Evolutionary conservation across 2,113 vertebrate species (phyloP).

Genomic region (Poeciliopsis prolifica): DNA sequence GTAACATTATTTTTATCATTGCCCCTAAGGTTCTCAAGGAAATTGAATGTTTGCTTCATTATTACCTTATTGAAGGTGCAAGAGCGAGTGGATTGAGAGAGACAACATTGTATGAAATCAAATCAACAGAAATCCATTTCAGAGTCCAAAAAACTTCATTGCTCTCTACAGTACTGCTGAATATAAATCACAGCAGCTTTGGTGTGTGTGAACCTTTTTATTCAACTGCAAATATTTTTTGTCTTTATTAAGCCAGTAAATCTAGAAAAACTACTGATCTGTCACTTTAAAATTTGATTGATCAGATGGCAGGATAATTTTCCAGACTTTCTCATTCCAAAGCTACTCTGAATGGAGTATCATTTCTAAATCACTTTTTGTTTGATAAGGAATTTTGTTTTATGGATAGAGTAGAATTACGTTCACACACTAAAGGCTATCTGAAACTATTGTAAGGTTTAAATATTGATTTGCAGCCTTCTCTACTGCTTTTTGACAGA

Average conservation of each 20-base stretch:
- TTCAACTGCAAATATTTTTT: neutral
- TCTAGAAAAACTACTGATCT: too few relatives aligned
- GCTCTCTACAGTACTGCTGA: too few relatives aligned
- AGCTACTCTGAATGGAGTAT: neutral
- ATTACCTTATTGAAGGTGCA: constrained; percentile 57
- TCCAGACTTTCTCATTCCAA: neutral
- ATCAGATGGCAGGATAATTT: neutral
- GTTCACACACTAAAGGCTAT: neutral
- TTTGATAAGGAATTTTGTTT: neutral
- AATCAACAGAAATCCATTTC: constrained; percentile 24
- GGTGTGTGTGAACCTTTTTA: neutral
- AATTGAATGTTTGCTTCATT: constrained; percentile 66
- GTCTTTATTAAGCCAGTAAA: too few relatives aligned
- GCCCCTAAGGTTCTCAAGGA: constrained; percentile 34
- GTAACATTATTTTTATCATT: constrained; percentile 38
- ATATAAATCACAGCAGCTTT: neutral
- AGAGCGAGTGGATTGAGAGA: constrained; percentile 30
- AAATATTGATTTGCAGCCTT: neutral
- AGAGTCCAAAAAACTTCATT: constrained; percentile 22
- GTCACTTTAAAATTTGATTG: neutral
- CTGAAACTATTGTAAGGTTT: neutral
- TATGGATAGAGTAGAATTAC: neutral
- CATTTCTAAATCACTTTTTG: neutral
- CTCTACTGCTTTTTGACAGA: neutral
- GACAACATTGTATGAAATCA: constrained; percentile 30